Evolutionary conservation across 2,888 invertebrate species (phyloP).

Genomic region (Hemistola chrysoprasaria): DNA sequence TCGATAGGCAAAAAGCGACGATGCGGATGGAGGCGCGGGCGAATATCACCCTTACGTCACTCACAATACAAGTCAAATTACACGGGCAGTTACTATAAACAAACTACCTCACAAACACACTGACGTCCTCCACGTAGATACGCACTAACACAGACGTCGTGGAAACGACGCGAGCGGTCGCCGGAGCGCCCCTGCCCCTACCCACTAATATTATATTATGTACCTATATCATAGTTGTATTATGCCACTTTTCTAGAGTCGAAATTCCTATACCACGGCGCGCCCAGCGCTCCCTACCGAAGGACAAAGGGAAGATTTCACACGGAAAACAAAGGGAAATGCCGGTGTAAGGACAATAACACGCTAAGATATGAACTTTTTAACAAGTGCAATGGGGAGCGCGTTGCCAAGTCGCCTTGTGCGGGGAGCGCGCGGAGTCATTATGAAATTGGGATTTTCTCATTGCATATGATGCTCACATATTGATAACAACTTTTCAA

Average conservation of each 20-base stretch:
- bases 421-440: constrained; percentile 59
- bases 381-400: constrained; percentile 51
- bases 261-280: constrained; percentile 73
- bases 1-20: constrained; percentile 84
- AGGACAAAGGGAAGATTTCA: constrained; percentile 78
- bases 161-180: constrained; percentile 72
- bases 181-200: constrained; percentile 61
- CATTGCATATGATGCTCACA: constrained; percentile 45
- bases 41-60: constrained; percentile 64
- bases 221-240: constrained; percentile 59
- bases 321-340: constrained; percentile 76
- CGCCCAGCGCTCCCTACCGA: constrained; percentile 69
- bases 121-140: constrained; percentile 66
- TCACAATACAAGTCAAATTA: constrained; percentile 60
- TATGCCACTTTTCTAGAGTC: constrained; percentile 78
- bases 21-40: constrained; percentile 76
- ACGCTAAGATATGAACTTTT: constrained; percentile 53
- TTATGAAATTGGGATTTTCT: constrained; percentile 63
- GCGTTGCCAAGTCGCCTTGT: constrained; percentile 67
- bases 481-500: constrained; percentile 47
- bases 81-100: constrained; percentile 78
- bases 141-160: constrained; percentile 60
- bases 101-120: constrained; percentile 79
- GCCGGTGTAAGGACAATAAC: constrained; percentile 63
- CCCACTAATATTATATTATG: too few species aligned